These are phyloP conservation scores for Emberiza fucata DNA, from an alignment of 2,113 vertebrate genomes.

Conservation along the genomic window DNA sequence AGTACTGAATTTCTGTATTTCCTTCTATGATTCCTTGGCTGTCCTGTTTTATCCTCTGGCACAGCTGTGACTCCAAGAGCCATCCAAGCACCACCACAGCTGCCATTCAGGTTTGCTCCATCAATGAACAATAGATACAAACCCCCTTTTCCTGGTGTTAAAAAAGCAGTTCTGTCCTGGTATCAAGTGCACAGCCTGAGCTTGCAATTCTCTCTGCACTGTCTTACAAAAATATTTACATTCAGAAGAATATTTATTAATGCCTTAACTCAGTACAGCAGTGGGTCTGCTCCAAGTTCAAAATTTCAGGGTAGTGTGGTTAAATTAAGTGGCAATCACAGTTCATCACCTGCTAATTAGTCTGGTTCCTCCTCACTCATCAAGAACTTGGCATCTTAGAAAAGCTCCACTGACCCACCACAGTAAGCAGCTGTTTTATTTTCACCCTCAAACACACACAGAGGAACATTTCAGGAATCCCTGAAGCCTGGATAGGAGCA, in stretches of 20 bases:
- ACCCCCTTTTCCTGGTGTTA: neutral
- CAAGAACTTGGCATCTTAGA: neutral
- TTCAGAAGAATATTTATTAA: neutral
- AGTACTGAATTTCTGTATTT: fast-evolving
- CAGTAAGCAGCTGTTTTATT: neutral
- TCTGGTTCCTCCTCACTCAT: neutral
- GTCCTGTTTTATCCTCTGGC: neutral
- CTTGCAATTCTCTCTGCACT: neutral
- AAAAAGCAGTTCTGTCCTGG: neutral
- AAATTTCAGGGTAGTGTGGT: neutral
- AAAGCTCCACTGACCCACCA: neutral
- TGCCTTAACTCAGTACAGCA: neutral
- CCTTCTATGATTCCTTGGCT: neutral
- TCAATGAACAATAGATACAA: neutral
- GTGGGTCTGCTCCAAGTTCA: neutral
- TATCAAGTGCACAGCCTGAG: neutral
- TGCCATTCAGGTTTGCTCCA: neutral
- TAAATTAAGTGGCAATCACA: neutral
- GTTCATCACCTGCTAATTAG: neutral
- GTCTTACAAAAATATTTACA: neutral
- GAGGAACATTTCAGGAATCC: neutral
- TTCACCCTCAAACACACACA: neutral
- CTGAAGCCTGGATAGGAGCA: neutral
- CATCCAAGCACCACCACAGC: neutral
- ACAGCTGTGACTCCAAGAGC: neutral